Conservation (phyloP, 2,113 vertebrate species). For the Rousettus leschenaultii region DNA sequence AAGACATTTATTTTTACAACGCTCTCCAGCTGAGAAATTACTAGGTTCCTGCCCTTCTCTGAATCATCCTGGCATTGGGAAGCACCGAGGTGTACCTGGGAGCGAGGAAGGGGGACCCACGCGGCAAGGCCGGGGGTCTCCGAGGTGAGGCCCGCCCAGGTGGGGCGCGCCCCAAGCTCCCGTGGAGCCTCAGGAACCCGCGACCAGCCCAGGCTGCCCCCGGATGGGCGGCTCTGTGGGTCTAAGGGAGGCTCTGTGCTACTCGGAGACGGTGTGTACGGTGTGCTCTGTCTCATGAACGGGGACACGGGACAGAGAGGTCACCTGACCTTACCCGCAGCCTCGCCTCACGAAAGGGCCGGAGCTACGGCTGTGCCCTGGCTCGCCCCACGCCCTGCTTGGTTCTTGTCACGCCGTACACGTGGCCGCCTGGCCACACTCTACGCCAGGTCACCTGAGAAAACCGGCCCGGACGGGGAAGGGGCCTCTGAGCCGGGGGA, state of each 20-base stretch:
- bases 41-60: constrained; percentile 51
- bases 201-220: too few species aligned
- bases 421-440: not conserved
- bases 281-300: not conserved
- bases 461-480: not conserved
- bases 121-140: not conserved
- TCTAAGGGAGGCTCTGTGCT: not conserved
- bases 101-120: not conserved
- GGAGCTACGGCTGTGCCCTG: not conserved
- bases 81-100: constrained; percentile 9
- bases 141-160: not conserved
- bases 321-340: not conserved
- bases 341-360: not conserved
- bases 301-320: not conserved
- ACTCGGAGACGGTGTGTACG: not conserved
- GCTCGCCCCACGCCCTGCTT: not conserved
- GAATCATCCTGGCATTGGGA: constrained; percentile 23
- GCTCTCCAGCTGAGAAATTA: constrained; percentile 68
- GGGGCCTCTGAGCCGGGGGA: not conserved
- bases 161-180: not conserved
- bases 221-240: not conserved
- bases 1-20: constrained; percentile 73
- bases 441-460: not conserved
- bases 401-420: rapidly evolving
- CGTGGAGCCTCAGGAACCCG: not conserved